Percentiles rank a stretch among this genome's conserved stretches.
Evolutionary conservation across 2,113 vertebrate genomes (phyloP).

Genomic region (Cryptotis parvus): DNA sequence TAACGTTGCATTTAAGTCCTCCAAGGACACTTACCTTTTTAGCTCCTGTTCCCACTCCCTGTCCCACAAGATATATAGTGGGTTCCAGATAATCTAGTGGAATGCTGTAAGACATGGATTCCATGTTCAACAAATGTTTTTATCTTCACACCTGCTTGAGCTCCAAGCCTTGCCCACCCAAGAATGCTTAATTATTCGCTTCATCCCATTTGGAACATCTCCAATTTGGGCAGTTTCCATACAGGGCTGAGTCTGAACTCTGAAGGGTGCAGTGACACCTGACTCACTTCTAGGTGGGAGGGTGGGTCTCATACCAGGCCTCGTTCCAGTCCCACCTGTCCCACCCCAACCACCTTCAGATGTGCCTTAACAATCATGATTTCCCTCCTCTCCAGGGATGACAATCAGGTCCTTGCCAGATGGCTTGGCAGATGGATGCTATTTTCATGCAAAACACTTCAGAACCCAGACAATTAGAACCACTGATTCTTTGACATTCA

Average conservation of each 20-base stretch:
- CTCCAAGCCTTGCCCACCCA: background rate
- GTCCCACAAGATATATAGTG: background rate
- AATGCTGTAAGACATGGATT: background rate
- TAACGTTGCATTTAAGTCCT: background rate
- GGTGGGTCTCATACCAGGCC: background rate
- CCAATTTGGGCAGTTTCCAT: background rate
- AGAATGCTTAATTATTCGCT: background rate
- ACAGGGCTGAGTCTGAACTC: background rate
- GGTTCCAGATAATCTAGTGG: background rate
- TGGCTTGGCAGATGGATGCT: slow-evolving; percentile 35
- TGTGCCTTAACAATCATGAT: background rate
- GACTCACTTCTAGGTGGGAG: background rate
- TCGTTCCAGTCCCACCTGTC: background rate
- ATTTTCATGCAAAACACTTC: slow-evolving; percentile 49
- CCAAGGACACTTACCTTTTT: background rate
- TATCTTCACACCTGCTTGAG: background rate
- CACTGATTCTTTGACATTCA: too few species aligned
- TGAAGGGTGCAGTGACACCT: background rate
- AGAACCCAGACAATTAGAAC: background rate
- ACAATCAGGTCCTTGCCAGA: slow-evolving; percentile 47
- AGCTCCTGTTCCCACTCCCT: background rate
- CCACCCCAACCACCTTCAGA: background rate
- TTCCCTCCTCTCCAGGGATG: slow-evolving; percentile 32
- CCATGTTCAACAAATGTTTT: background rate
- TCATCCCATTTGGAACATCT: background rate